Base-by-base conservation (phyloP, 2,113 vertebrate genomes). In the Pitta sordida region DNA sequence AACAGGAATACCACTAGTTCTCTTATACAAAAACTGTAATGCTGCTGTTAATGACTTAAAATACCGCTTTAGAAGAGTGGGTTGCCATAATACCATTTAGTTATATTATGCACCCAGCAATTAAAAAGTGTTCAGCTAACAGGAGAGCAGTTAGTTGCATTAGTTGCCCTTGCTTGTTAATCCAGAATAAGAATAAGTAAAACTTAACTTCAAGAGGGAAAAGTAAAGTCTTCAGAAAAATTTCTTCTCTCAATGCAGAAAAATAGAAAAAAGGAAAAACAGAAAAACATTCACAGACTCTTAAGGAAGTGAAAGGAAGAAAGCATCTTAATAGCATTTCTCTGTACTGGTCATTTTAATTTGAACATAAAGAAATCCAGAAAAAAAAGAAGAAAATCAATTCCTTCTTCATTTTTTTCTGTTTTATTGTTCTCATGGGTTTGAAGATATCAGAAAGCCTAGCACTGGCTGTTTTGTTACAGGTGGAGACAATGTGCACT, bases 191-290 rank as follows among this genome's bases (percentile, higher is more conserved):
- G 83, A 85, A 34, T 23, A 51, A 32, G 13, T 32, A 20, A 58
- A 73, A 15, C 9, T 41, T 65, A 7, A 3, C 67, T 71, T 75
- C 64, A 29, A 65, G 9, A 39, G 36, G 10, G 43, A 32, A 48
- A 26, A 80, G 2, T 49, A 4, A 65, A 49, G 5, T 49, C 9
- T 73, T 67, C 20, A 69, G 34, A 60, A 81, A 13, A 26, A 10
- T 2, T 39, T 56, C 1, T n/a, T 52, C 13, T n/a, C 2, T 41
- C 6, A n/a, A 4, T 5, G 27, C n/a, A n/a, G n/a, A n/a, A 39
- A 58, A 63, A 46, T 22, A 1, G 27, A 36, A 71, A 17, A 26
- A 7, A 23, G 51, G 76, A 58, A 6, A 5, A n/a, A n/a, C n/a
- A n/a, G 58, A 14, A 34, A 10, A 73, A 23, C 9, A 22, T 69